phyloP scores from a whole-genome alignment of 1,140 invertebrate species.

The Cepaea nemoralis region DNA sequence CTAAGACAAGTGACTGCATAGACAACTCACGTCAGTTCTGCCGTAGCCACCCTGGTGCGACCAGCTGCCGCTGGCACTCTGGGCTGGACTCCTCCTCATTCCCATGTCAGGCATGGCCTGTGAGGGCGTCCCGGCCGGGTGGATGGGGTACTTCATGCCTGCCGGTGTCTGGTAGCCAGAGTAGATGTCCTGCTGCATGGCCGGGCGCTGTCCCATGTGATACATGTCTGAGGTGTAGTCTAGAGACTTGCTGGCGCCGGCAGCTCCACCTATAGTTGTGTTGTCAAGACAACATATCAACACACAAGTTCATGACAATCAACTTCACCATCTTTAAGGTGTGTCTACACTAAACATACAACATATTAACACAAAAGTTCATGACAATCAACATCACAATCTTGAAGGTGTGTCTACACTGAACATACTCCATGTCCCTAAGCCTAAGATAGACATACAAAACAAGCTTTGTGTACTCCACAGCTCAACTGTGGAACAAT shows the following conservation, averaged over 20 bases:
- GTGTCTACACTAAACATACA: too few species aligned
- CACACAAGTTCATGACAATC: not conserved
- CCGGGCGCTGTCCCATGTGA: conserved; percentile 41
- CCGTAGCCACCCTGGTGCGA: conserved; percentile 50
- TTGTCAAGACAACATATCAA: not conserved
- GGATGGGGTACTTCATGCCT: conserved; percentile 62
- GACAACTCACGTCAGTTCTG: conserved; percentile 55
- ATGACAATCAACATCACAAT: too few species aligned
- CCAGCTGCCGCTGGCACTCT: conserved; percentile 33
- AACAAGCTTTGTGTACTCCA: too few species aligned
- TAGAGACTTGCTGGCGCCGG: conserved; percentile 49
- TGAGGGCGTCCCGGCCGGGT: conserved; percentile 46
- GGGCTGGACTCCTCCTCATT: conserved; percentile 54
- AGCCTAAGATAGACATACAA: too few species aligned
- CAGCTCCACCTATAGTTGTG: conserved; percentile 39
- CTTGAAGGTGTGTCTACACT: too few species aligned
- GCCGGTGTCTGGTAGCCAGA: conserved; percentile 46
- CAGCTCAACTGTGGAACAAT: too few species aligned
- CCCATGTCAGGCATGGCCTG: conserved; percentile 46
- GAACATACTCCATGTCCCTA: too few species aligned
- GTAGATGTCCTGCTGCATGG: conserved; percentile 49
- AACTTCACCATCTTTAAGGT: too few species aligned
- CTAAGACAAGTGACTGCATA: too few species aligned
- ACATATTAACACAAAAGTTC: too few species aligned
- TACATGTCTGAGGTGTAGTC: conserved; percentile 44